Base-by-base conservation (phyloP, 2,797 vertebrate genomes). In the Sebastes melanostomus region DNA sequence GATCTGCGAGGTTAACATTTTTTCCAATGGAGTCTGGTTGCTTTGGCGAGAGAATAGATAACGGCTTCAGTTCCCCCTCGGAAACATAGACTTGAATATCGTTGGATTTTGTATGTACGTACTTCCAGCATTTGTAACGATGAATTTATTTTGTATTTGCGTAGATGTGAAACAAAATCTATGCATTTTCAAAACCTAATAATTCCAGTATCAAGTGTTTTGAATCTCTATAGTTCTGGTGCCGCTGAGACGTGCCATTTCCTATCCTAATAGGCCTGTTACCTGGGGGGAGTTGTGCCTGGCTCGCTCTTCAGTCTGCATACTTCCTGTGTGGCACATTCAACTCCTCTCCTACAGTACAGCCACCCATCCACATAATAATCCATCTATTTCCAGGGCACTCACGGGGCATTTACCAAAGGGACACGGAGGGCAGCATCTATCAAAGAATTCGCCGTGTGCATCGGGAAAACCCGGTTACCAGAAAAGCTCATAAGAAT, bases 401-500 rank as follows among this genome's bases (percentile, higher is more conserved):
- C 92, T 92, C 92, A 78, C 24, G 74, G 91, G 92, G 81, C 86
- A 91, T 92, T 91, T 90, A 93, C 90, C 87, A 72, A 91, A 89
- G 93, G 92, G 92, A 93, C 89, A 86, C 42, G 25, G 89, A 93
- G 90, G 92, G 86, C 88, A 89, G 89, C 92, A 95, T 95, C 92
- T 91, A 95, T 95, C 93, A 94, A 90, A 90, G 91, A 91, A 91
- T 91, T 92, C 86, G 73, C 91, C 85, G 54, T 89, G 91, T 90
- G 92, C 91, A 90, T 89, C 76, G 34, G 89, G 85, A 93, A 94
- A 94, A 93, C 89, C 91, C 85, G 86, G 91, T 95, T 93, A 95
- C 87, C 85, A 89, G 87, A 91, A 91, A 93, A 89, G 89, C 92
- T 93, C 91, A 94, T 93, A 93, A 92, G 92, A 93, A 94, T 93